Evolutionary conservation across 2,888 invertebrate genomes (phyloP), one percentile per base, ranked within the genome.

Genomic region (Lasiommata megera): DNA sequence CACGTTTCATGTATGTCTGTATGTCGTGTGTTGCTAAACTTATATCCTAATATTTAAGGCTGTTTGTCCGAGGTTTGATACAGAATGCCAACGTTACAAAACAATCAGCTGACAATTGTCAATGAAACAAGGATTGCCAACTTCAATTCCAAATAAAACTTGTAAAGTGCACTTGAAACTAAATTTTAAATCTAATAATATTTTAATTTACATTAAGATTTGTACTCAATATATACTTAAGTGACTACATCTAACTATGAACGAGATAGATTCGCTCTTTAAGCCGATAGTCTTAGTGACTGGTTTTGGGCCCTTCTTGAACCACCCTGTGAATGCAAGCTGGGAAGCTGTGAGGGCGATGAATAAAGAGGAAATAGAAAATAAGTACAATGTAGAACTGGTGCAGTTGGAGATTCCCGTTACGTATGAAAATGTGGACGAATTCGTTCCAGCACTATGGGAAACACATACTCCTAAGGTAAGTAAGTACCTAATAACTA

Each of bases 221-320:
- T n/a, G n/a, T n/a, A 23, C 23, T 5, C 23, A 23, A 5, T 23
- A 23, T 3, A 23, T 34, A 31, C 31, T 31, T 31, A 34, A 34
- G 9, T 34, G 1, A 36, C 7, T 41, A 0, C 46, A 23, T n/a
- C 28, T n/a, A 44, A 82, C 77, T 78, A 68, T 62, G 60, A 70
- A 74, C 66, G 77, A 80, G 18, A 61, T 80, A 3, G 82, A 84
- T 65, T 71, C 58, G 41, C 63, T 79, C 52, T 77, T 81, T 34
- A 84, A 79, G 62, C 84, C 85, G 1, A 80, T 89, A 62, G 87
- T 94, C 40, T 68, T 95, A 28, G 91, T 95, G 11, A 94, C 94
- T 62, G 97, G 97, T 6, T 97, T 97, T 82, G 96, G 96, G 0
- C 96, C 96, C 0, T 97, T 96, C 81, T 79, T 89, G 6, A 84